These are phyloP conservation scores for Aphodius sticticus DNA, from an alignment of 2,888 invertebrate species.

Conservation along the genomic window DNA sequence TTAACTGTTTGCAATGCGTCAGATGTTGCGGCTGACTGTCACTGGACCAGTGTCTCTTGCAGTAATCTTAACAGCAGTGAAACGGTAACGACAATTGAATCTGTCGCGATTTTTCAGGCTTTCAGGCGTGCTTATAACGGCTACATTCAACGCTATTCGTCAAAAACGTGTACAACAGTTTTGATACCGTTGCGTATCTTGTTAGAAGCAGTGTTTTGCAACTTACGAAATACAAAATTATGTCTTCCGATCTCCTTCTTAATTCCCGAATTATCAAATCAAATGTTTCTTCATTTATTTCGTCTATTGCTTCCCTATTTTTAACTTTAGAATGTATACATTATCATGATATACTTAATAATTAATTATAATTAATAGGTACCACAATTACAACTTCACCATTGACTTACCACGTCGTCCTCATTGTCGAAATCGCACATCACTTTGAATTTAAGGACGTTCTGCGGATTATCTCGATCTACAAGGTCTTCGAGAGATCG, in stretches of 20 bases:
- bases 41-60: not conserved
- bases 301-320: no score
- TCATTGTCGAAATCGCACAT: slow-evolving; percentile 77
- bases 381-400: not conserved
- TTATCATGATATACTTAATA: no score
- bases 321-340: no score
- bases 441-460: slow-evolving; percentile 82
- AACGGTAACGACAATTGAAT: not conserved
- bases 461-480: slow-evolving; percentile 81
- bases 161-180: not conserved
- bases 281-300: no score
- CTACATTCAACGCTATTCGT: not conserved
- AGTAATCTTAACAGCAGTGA: not conserved
- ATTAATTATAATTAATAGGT: not conserved
- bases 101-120: not conserved
- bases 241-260: no score
- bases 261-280: no score
- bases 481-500: slow-evolving; percentile 82
- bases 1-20: not conserved
- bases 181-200: not conserved
- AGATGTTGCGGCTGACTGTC: not conserved
- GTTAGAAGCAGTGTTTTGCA: no score
- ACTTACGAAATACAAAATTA: no score
- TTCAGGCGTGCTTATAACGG: not conserved
- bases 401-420: slow-evolving; percentile 65